These are phyloP conservation scores for Glareola pratincola DNA, from an alignment of 2,113 vertebrate genomes.

Conservation along the genomic window DNA sequence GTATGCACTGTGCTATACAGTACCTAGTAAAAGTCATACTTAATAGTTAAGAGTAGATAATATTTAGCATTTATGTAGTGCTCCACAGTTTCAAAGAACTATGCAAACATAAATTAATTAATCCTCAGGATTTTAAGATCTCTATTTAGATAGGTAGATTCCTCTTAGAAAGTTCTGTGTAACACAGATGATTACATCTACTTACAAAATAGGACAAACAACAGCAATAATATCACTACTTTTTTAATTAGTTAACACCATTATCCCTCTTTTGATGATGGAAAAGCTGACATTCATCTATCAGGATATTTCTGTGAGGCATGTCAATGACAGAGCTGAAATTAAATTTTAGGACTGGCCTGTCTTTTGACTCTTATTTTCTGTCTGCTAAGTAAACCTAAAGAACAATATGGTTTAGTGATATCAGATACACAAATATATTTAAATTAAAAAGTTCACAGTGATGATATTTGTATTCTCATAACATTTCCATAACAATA, in stretches of 20 bases:
- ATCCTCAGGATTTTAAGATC: conserved; percentile 35
- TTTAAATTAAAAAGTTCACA: neutral
- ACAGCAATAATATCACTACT: neutral
- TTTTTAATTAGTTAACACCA: conserved; percentile 2
- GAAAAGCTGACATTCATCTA: neutral
- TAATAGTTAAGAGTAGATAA: conserved; percentile 1
- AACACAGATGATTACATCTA: neutral
- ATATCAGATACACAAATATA: neutral
- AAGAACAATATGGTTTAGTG: neutral
- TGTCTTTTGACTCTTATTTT: neutral
- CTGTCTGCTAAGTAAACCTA: neutral
- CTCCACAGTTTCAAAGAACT: conserved; percentile 10
- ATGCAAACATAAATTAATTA: conserved; percentile 35
- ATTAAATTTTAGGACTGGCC: neutral
- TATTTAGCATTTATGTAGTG: neutral
- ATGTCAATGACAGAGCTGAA: neutral
- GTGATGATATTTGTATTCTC: neutral
- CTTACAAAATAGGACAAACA: conserved; percentile 37
- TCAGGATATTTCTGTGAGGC: neutral
- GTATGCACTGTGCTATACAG: neutral
- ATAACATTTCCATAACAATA: neutral
- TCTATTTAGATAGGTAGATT: conserved; percentile 14
- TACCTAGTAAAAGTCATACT: neutral
- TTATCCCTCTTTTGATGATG: neutral
- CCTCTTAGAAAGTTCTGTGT: neutral